Evolutionary conservation across 2,113 vertebrate genomes (phyloP).

Genomic region (Saccopteryx leptura): DNA sequence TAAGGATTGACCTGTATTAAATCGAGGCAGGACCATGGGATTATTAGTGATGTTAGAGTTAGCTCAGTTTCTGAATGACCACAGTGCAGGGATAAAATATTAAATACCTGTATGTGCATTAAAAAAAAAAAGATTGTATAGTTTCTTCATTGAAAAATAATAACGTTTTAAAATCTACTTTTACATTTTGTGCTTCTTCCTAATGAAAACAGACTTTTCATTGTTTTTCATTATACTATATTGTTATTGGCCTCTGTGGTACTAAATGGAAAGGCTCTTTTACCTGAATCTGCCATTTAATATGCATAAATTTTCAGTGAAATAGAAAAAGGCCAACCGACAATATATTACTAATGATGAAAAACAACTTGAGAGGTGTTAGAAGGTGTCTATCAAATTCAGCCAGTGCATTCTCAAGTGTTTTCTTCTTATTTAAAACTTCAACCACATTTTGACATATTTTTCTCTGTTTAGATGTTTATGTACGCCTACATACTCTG

Average conservation of each 20-base stretch:
- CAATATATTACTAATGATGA: background rate
- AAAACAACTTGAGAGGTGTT: background rate
- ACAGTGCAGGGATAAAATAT: background rate
- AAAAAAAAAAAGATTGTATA: background rate
- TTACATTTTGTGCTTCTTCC: background rate
- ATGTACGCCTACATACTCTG: background rate
- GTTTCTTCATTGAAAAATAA: background rate
- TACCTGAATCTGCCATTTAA: background rate
- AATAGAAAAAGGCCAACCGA: background rate
- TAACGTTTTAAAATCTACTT: background rate
- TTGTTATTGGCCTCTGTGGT: background rate
- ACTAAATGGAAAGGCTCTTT: background rate
- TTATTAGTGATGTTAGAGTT: background rate
- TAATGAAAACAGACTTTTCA: background rate
- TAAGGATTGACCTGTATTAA: background rate
- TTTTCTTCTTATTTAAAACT: background rate
- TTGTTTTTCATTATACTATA: background rate
- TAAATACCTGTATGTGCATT: background rate
- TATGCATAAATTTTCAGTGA: background rate
- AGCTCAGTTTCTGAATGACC: background rate
- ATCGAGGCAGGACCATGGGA: background rate
- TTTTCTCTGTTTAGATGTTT: background rate
- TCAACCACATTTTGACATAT: background rate
- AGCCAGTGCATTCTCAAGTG: background rate
- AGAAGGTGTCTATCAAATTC: background rate